Base-by-base conservation (phyloP, 2,113 vertebrate genomes). In the Pterophyllum scalare region DNA sequence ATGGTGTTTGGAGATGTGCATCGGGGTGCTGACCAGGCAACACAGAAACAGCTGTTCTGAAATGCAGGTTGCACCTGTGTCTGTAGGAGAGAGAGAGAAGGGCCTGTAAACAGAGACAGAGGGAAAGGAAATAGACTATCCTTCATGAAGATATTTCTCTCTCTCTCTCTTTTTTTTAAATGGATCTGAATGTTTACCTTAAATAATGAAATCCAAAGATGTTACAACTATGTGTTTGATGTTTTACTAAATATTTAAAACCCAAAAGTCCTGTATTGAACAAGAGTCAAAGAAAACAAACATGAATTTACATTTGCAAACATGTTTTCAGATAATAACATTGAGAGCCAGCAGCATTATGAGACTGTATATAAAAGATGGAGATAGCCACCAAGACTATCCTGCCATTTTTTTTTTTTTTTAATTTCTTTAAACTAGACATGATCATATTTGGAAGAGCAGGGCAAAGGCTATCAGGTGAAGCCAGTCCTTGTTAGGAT, bases 41-140 rank as follows among this genome's bases (percentile, higher is more conserved):
- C 70, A 31, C 17, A 43, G 58, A 74, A 88, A 76, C 92, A 93
- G 88, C 88, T 90, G 91, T 87, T 85, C 80, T 77, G 75, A 65
- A 80, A 82, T 87, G 38, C 81, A 82, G 84, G 62, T 84, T 90
- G 70, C 87, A 90, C 76, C 88, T 93, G 89, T 87, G 87, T 87
- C 31, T 83, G 60, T 24, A 52, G n/a, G 13, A 40, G 75, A 22
- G 26, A 78, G 58, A 9, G 52, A 72, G n/a, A 52, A 49, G 58
- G 54, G 43, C n/a, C 5, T 74, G 20, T 31, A 65, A 35, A 38
- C 77, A 3, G 24, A 58, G 26, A 26, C 26, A 22, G 12, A 61
- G 40, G 19, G 35, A 80, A 62, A 75, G 6, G 6, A 11, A 38
- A 49, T 14, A 6, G 19, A 28, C 28, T 28, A 28, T 28, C 28